A percentile compares a stretch with the other conserved stretches of the same genome.
Conservation (phyloP, 2,113 vertebrate genomes). For the Chaetorhynchus papuensis region DNA sequence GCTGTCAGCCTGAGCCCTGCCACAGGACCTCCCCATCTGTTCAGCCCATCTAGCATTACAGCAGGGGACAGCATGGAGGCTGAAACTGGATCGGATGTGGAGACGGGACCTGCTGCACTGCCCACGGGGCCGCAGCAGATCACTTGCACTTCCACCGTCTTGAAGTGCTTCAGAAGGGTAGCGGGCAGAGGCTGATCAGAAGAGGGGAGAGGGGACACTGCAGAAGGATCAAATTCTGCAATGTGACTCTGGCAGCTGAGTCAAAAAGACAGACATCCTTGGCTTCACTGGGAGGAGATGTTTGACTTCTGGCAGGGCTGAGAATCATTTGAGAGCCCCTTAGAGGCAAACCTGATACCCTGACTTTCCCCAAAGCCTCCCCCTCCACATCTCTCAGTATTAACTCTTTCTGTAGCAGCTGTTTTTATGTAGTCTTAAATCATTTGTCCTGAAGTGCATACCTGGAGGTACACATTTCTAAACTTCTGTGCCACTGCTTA, state of each 20-base stretch:
- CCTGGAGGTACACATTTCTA: background rate
- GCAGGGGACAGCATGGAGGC: conserved; percentile 26
- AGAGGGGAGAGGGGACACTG: background rate
- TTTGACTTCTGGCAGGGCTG: background rate
- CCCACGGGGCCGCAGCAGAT: background rate
- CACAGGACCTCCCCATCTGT: conserved; percentile 39
- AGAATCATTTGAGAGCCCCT: conserved; percentile 35
- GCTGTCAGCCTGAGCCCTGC: conserved; percentile 56
- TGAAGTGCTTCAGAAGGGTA: background rate
- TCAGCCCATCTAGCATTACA: conserved; percentile 56
- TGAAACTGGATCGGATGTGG: background rate
- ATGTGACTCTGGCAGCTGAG: conserved; percentile 32
- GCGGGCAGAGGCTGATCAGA: background rate
- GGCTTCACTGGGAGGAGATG: background rate
- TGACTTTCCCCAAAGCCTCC: conserved; percentile 13
- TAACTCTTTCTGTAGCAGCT: conserved; percentile 20
- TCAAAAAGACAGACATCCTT: background rate
- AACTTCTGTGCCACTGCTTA: background rate
- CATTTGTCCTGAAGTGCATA: background rate
- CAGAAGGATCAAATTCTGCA: conserved; percentile 40
- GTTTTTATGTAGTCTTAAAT: background rate
- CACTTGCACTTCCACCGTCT: background rate
- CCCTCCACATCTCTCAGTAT: background rate
- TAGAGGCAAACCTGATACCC: conserved; percentile 10
- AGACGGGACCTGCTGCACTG: background rate